Conservation (phyloP, 2,113 vertebrate genomes). For the Cricetomys ansorgei region DNA sequence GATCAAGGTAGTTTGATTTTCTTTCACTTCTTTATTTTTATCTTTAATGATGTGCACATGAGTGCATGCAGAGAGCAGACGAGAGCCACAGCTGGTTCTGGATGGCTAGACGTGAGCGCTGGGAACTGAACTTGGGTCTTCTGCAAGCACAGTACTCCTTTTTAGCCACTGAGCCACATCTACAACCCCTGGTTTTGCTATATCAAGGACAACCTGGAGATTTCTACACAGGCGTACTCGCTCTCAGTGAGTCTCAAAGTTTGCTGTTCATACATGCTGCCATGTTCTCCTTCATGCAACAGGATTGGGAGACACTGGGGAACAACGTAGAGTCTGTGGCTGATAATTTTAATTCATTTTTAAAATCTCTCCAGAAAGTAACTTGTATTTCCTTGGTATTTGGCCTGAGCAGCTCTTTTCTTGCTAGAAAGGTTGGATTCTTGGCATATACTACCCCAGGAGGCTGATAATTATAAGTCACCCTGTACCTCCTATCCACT, state of each 20-base stretch:
- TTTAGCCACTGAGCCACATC: background rate
- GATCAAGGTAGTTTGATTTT: background rate
- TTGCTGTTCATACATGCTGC: background rate
- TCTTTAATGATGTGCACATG: background rate
- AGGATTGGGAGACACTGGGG: background rate
- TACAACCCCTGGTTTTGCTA: background rate
- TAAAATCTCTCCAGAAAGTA: background rate
- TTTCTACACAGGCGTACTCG: background rate
- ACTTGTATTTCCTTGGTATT: slow-evolving; percentile 32
- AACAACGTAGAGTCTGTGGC: background rate
- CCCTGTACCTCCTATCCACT: slow-evolving; percentile 14
- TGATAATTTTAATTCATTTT: background rate
- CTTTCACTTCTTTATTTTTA: background rate
- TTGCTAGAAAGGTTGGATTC: background rate
- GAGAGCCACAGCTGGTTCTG: background rate
- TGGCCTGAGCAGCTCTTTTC: background rate
- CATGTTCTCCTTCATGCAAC: background rate
- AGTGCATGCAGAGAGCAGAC: background rate
- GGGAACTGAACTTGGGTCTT: background rate
- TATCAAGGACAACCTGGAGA: background rate
- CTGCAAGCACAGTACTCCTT: background rate
- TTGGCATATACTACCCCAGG: background rate
- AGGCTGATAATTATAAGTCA: slow-evolving; percentile 49
- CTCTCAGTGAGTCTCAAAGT: background rate
- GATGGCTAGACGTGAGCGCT: too few relatives aligned